These are phyloP conservation scores for Anomalospiza imberbis DNA, from an alignment of 2,797 vertebrate genomes.

Conservation along the genomic window DNA sequence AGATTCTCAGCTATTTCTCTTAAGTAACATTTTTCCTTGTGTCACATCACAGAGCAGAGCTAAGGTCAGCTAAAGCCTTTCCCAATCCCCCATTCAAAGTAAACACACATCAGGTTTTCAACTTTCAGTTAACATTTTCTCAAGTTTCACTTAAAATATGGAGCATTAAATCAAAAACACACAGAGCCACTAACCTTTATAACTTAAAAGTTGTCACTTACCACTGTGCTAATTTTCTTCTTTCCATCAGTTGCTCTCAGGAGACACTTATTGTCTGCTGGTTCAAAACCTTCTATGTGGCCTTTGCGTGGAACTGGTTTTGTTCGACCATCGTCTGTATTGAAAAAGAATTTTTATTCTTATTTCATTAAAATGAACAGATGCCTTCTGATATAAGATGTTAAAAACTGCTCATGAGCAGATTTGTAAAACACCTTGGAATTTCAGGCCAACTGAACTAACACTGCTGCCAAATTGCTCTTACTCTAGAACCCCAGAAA, in stretches of 20 bases:
- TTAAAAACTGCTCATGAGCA: background rate
- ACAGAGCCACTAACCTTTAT: background rate
- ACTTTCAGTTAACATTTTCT: background rate
- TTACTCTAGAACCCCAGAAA: background rate
- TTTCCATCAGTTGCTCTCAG: conserved; percentile 96
- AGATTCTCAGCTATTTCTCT: background rate
- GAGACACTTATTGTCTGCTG: conserved; percentile 95
- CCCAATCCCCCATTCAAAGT: background rate
- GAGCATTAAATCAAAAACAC: background rate
- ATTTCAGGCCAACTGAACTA: background rate
- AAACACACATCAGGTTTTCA: background rate
- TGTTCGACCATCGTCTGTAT: conserved; percentile 91
- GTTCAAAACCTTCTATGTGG: conserved; percentile 85
- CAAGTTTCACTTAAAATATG: background rate
- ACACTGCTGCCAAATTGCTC: background rate
- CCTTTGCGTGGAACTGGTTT: conserved; percentile 93
- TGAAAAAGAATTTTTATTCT: background rate
- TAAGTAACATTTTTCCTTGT: background rate
- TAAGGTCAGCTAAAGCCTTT: background rate
- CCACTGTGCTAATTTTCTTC: conserved; percentile 97
- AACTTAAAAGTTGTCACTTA: conserved; percentile 63
- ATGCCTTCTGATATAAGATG: background rate
- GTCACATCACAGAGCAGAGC: background rate
- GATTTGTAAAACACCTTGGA: background rate
- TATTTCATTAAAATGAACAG: background rate